Conservation (phyloP, 2,888 invertebrate genomes). For the Scaptomyza parva region DNA sequence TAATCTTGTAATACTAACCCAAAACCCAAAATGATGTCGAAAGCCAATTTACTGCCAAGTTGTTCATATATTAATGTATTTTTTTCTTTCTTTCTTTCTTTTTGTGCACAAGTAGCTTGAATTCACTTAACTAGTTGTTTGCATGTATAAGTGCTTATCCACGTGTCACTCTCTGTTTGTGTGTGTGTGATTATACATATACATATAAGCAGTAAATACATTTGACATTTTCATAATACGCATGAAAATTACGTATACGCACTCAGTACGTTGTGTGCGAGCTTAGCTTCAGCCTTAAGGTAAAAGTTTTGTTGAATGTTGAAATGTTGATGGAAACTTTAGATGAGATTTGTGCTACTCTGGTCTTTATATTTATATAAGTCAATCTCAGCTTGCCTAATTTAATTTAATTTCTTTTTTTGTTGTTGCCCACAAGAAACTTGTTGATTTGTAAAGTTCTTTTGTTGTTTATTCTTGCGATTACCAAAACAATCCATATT, state of each 20-base stretch:
- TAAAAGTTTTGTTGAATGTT: background rate
- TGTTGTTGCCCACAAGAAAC: background rate
- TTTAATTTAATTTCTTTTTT: constrained; percentile 12
- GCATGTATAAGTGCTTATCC: constrained; percentile 12
- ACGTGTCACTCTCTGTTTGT: constrained; percentile 4
- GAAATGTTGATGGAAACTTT: background rate
- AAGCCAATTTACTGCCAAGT: constrained; percentile 58
- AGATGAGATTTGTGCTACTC: constrained; percentile 6
- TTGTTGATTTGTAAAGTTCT: too few relatives aligned
- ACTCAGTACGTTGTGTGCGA: constrained; percentile 10
- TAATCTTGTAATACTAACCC: constrained; percentile 79
- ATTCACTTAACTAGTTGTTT: constrained; percentile 56
- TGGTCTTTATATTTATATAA: constrained; percentile 1
- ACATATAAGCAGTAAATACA: constrained; percentile 48
- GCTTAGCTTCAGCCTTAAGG: background rate
- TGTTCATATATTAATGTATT: constrained; percentile 5
- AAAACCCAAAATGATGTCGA: constrained; percentile 52
- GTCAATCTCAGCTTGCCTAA: background rate
- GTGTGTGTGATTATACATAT: constrained; percentile 45
- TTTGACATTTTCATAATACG: constrained; percentile 42
- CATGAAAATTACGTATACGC: constrained; percentile 49
- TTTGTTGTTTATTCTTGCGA: background rate
- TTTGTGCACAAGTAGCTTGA: constrained; percentile 41
- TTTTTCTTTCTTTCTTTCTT: constrained; percentile 5
- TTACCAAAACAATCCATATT: constrained; percentile 1